A percentile compares a stretch with the other conserved stretches of the same genome.
phyloP scores from a whole-genome alignment of 2,113 vertebrate species.

The Leucoraja erinaceus region DNA sequence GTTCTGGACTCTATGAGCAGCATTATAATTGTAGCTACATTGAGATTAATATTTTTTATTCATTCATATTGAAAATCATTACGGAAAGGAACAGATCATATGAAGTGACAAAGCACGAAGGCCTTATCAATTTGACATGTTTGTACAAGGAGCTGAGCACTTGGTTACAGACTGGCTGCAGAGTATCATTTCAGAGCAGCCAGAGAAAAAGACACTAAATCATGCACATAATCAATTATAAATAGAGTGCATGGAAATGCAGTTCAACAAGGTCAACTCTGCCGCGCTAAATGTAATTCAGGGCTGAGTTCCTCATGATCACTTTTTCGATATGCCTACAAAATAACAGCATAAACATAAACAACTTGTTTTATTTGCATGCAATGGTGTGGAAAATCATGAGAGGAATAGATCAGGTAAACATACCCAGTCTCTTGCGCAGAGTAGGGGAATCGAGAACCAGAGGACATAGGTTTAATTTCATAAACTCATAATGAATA shows the following conservation, averaged over 20 bases:
- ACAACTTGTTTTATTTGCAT: too few relatives aligned
- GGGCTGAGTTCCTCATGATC: neutral
- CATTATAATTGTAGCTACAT: neutral
- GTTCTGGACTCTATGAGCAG: neutral
- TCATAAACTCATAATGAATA: too few relatives aligned
- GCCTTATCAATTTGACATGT: neutral
- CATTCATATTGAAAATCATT: neutral
- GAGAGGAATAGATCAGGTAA: too few relatives aligned
- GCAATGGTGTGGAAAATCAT: too few relatives aligned
- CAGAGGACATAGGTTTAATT: too few relatives aligned
- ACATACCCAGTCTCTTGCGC: too few relatives aligned
- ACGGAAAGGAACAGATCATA: neutral
- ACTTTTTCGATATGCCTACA: neutral
- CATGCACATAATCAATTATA: slow-evolving; percentile 9
- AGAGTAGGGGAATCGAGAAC: too few relatives aligned
- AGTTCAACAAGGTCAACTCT: neutral
- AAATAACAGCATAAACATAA: neutral
- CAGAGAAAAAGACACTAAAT: neutral
- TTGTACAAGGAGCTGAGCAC: neutral
- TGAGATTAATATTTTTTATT: slow-evolving; percentile 21
- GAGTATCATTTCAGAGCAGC: neutral
- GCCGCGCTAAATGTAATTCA: neutral
- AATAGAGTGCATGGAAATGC: neutral
- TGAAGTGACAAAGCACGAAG: neutral
- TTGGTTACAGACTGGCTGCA: neutral